These are phyloP conservation scores for Pseudorectes ferrugineus DNA, from an alignment of 2,113 vertebrate genomes.

Conservation along the genomic window DNA sequence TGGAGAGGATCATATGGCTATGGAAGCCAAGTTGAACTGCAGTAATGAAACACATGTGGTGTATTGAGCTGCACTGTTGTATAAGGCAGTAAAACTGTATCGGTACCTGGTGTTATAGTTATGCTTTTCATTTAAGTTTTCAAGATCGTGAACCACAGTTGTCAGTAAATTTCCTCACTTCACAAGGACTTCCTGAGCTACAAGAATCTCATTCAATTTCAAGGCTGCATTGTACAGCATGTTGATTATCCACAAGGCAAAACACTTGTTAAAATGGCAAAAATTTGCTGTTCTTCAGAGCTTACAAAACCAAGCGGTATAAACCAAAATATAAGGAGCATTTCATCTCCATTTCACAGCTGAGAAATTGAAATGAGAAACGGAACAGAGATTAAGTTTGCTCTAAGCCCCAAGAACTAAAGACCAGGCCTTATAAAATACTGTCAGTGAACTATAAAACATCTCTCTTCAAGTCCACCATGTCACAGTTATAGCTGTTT, in stretches of 20 bases:
- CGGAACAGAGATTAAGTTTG: neutral
- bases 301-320: neutral
- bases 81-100: neutral
- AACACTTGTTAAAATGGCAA: neutral
- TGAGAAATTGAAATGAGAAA: neutral
- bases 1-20: neutral
- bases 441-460: neutral
- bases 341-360: neutral
- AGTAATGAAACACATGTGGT: neutral
- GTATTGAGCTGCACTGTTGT: neutral
- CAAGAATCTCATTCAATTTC: neutral
- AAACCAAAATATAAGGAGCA: neutral
- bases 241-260: neutral
- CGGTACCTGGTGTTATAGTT: neutral
- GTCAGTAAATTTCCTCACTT: neutral
- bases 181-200: neutral
- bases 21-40: neutral
- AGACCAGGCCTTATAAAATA: neutral
- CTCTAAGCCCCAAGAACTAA: neutral
- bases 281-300: neutral
- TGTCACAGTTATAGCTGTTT: neutral
- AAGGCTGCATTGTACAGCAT: neutral
- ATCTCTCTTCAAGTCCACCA: neutral
- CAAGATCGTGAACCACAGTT: neutral
- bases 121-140: neutral